These are phyloP conservation scores for Bettongia penicillata DNA, from an alignment of 2,113 vertebrate species.

Conservation along the genomic window DNA sequence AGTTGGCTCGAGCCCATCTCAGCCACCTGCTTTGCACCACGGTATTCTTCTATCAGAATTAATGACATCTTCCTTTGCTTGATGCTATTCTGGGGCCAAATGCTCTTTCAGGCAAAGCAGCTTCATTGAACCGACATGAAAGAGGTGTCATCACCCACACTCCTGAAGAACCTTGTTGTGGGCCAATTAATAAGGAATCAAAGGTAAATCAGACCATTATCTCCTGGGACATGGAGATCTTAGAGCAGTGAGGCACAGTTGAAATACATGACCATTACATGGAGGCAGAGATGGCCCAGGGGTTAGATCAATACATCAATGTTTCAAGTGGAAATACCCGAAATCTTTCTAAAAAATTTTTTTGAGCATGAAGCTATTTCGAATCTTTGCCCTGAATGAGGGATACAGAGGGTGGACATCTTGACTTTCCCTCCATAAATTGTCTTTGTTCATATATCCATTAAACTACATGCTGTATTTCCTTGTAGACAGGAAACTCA, in stretches of 20 bases:
- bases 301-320: background rate
- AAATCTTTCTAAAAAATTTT: no score
- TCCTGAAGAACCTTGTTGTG: conserved; percentile 64
- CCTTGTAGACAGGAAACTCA: background rate
- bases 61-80: conserved; percentile 45
- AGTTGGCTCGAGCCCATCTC: conserved; percentile 57
- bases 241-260: conserved; percentile 56
- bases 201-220: conserved; percentile 74
- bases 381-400: background rate
- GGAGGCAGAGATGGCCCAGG: conserved; percentile 27
- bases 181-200: conserved; percentile 74
- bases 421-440: background rate
- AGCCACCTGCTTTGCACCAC: conserved; percentile 44
- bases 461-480: background rate
- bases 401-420: background rate
- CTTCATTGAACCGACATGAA: conserved; percentile 63
- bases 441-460: background rate
- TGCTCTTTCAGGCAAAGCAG: conserved; percentile 68
- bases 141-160: conserved; percentile 62
- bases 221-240: conserved; percentile 48
- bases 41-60: conserved; percentile 20
- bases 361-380: background rate
- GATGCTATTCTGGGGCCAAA: conserved; percentile 64
- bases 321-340: background rate
- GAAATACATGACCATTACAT: conserved; percentile 59